Percentiles rank a stretch among this genome's conserved stretches.
These are phyloP conservation scores for Ctenomys sociabilis DNA, from an alignment of 2,113 vertebrate species.

Conservation along the genomic window DNA sequence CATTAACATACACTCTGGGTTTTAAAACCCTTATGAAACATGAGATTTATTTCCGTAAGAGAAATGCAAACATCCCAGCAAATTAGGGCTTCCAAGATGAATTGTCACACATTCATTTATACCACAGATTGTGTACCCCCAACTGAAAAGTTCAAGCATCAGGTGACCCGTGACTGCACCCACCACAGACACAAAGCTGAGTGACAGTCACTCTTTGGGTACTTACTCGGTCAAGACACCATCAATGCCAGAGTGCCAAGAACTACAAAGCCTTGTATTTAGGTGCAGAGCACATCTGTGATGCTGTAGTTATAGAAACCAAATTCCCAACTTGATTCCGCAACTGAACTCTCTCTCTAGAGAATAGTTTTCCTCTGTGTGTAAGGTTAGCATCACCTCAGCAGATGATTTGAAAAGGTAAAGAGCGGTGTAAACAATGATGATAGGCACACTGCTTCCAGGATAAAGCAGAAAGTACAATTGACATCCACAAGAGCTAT, in stretches of 20 bases:
- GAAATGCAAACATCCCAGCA: constrained; percentile 35
- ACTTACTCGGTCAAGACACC: constrained; percentile 50
- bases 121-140: not conserved
- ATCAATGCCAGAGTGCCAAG: constrained; percentile 7
- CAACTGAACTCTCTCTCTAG: constrained; percentile 44
- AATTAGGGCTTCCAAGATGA: not conserved
- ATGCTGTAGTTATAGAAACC: constrained; percentile 58
- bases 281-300: constrained; percentile 47
- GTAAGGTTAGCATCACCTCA: not conserved
- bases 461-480: not conserved
- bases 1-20: not conserved
- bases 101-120: not conserved
- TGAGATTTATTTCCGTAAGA: constrained; percentile 4
- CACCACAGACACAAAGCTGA: not conserved
- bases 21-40: constrained; percentile 37
- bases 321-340: constrained; percentile 68
- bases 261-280: constrained; percentile 9
- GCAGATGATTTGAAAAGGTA: constrained; percentile 12
- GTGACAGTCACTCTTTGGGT: not conserved
- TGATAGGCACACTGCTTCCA: not conserved
- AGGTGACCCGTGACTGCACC: not conserved
- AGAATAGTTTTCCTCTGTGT: not conserved
- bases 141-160: not conserved
- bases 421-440: not conserved
- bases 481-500: not conserved